A percentile compares a stretch with the other conserved stretches of the same genome.
Evolutionary conservation across 2,888 invertebrate genomes (phyloP).

Genomic region (Athalia rosae): DNA sequence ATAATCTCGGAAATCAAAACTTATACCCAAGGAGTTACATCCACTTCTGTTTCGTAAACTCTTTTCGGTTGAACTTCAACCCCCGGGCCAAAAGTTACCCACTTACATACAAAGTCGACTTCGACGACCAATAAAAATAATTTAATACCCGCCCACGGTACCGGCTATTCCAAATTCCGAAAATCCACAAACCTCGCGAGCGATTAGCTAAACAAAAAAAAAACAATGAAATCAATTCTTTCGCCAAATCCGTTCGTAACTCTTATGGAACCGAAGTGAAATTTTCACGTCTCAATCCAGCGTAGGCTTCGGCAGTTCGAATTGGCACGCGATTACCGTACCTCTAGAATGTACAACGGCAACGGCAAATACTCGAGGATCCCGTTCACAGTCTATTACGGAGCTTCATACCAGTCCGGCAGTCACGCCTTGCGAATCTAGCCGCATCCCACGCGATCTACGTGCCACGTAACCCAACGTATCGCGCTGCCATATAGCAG

Average conservation of each 20-base stretch:
- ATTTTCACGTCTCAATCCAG: too few species aligned
- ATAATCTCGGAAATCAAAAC: slow-evolving; percentile 33
- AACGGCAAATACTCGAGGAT: slow-evolving; percentile 31
- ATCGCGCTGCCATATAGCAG: background rate
- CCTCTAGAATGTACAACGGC: background rate
- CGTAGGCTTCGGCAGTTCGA: background rate
- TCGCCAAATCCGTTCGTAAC: background rate
- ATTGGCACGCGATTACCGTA: slow-evolving; percentile 31
- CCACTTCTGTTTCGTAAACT: slow-evolving; percentile 10
- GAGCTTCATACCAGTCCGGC: slow-evolving; percentile 7
- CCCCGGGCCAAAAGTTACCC: slow-evolving; percentile 9
- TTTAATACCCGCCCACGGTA: background rate
- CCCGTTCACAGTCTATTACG: slow-evolving; percentile 33
- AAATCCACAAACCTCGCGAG: too few species aligned
- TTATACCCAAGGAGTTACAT: background rate
- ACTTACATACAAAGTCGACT: background rate
- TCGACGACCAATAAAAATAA: slow-evolving; percentile 6
- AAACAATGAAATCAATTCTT: background rate
- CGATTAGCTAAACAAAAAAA: too few species aligned
- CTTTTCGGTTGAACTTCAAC: slow-evolving; percentile 28
- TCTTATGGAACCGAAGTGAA: too few species aligned
- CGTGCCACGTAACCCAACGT: background rate
- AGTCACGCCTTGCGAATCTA: slow-evolving; percentile 28
- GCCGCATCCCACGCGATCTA: slow-evolving; percentile 16
- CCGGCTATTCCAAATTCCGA: too few species aligned